A percentile compares a stretch with the other conserved stretches of the same genome.
phyloP scores from a whole-genome alignment of 2,113 vertebrate genomes.

The Myiagra hebetior region DNA sequence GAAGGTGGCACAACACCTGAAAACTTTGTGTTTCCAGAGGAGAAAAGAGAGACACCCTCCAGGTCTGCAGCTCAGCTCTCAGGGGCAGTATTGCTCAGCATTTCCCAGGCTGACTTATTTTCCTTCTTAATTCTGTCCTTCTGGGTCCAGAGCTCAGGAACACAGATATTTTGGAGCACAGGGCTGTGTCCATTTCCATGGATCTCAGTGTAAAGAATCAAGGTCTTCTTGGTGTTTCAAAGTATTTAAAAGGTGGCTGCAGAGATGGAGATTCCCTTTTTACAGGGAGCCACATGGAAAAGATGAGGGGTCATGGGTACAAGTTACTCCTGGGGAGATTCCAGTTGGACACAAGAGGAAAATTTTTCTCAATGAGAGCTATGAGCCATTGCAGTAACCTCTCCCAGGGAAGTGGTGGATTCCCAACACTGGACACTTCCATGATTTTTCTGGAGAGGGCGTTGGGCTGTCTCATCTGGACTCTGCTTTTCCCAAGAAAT shows the following conservation, averaged over 20 bases:
- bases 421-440: not conserved
- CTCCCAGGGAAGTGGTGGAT: not conserved
- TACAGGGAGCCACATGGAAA: not conserved
- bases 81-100: not conserved
- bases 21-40: not conserved
- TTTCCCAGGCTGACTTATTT: not conserved
- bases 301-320: not conserved
- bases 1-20: not conserved
- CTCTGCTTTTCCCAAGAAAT: not conserved
- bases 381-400: not conserved
- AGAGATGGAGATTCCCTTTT: not conserved
- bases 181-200: not conserved
- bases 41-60: not conserved
- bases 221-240: not conserved
- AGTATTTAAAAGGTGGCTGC: not conserved
- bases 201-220: not conserved
- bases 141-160: not conserved
- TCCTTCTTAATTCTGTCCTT: not conserved
- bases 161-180: not conserved
- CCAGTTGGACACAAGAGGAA: fast-evolving
- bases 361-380: not conserved
- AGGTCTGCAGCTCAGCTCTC: not conserved
- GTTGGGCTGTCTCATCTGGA: not conserved
- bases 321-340: not conserved
- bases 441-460: not conserved